Percentiles rank a stretch among this genome's conserved stretches.
Evolutionary conservation across 2,888 invertebrate genomes (phyloP).

Genomic region (Myathropa florea): DNA sequence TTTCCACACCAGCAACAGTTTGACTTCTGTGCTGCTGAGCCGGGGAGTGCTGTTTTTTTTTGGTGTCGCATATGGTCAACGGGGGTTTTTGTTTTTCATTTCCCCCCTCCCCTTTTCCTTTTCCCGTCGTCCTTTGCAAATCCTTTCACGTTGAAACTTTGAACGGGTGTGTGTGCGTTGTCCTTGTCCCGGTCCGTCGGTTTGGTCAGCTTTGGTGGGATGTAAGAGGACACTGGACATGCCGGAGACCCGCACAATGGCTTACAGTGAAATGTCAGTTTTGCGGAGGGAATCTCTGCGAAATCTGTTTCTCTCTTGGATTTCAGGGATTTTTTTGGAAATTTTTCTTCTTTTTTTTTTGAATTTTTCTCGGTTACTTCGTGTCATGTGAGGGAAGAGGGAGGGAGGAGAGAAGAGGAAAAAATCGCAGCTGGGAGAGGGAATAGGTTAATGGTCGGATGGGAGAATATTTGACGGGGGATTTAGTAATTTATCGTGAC

Average conservation of each 20-base stretch:
- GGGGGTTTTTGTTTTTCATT: neutral
- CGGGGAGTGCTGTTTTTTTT: neutral
- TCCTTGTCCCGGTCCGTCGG: neutral
- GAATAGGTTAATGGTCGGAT: constrained; percentile 38
- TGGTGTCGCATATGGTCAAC: constrained; percentile 65
- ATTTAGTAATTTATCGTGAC: constrained; percentile 53
- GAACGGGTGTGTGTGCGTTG: neutral
- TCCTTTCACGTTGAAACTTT: constrained; percentile 40
- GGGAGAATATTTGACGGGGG: constrained; percentile 18
- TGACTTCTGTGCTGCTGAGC: neutral
- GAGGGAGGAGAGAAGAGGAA: neutral
- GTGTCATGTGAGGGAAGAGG: constrained; percentile 25
- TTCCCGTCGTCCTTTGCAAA: constrained; percentile 42
- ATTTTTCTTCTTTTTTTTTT: neutral
- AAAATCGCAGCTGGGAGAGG: constrained; percentile 21
- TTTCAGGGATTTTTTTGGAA: neutral
- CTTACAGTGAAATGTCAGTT: constrained; percentile 35
- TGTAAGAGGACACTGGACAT: constrained; percentile 39
- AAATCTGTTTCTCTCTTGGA: neutral
- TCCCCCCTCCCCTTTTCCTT: neutral
- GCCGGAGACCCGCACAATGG: constrained; percentile 38
- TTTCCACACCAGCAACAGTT: constrained; percentile 57
- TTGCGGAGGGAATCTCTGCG: constrained; percentile 34
- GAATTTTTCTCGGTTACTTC: neutral
- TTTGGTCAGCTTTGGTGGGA: neutral